Evolutionary conservation across 2,797 vertebrate genomes (phyloP), one percentile per base, ranked within the genome.

Genomic region (Bradypodion pumilum): DNA sequence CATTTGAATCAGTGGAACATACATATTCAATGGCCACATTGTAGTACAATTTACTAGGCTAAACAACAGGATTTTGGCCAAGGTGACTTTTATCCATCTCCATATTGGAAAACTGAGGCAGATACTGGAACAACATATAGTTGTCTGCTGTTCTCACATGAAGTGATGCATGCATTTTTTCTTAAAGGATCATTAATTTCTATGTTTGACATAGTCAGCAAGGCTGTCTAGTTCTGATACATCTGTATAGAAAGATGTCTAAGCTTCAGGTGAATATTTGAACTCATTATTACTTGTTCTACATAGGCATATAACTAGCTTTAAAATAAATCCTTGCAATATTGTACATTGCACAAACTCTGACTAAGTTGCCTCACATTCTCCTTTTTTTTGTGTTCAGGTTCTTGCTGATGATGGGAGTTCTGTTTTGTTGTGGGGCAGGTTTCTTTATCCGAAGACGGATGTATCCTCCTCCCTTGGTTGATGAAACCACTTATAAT

Each of bases 371-470:
- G 27, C 2, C 23, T 27, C 21, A 5, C 76, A 60, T 84, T 90
- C 21, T 1, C 16, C 81, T 74, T 66, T 85, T 84, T 85, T 88
- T 80, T 82, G n/a, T 62, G 87, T 70, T 85, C 32, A 99, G 98
- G 98, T 97, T 99, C 90, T 96, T 99, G 78, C 94, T 99, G 94
- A 99, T 99, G 98, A 98, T 99, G 97, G 98, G 97, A 0, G 98
- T 99, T 87, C 72, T 99, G 87, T 98, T 99, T 94, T 99, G 98
- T 94, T 99, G 98, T 0, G 98, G 98, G 1, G 98, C 98, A 0
- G 98, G 98, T 52, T 98, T 99, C 95, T 98, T 99, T 90, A 97
- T 99, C 92, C 97, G 98, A 86, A 97, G 98, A 72, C 95, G 98
- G 87, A 98, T 99, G 97, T 98, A 98, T 85, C 97, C 97, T 10